Base-by-base conservation (phyloP, 2,888 invertebrate species). In the Biston stratarius region DNA sequence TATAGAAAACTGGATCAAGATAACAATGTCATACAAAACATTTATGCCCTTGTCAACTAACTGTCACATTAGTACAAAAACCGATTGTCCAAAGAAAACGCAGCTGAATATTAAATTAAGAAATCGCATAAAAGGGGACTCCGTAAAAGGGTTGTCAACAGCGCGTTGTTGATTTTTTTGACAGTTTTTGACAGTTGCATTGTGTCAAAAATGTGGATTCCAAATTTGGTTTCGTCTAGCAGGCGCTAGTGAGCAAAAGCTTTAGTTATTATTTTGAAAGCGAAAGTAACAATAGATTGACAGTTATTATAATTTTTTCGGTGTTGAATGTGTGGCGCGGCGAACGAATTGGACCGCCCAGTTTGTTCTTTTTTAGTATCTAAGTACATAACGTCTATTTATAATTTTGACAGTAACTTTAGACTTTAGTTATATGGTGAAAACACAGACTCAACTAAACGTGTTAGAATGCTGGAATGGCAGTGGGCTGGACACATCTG, bases 61-160 rank as follows among this genome's bases (percentile, higher is more conserved):
- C 83, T 86, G 92, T 92, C 93, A 92, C 83, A 88, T 91, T 90
- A 89, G 82, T 74, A 86, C 85, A 89, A 89, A 61, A 87, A 86
- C 82, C 79, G 81, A 84, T 87, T 80, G 78, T 74, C 76, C 76
- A 83, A 86, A 84, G 82, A 81, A 83, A 83, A 71, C 74, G 80
- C 87, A 87, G 88, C 87, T 88, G 88, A 86, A 86, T 84, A 83
- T 84, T 83, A 83, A 84, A 88, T 88, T 86, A 86, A 87, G 84
- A 84, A 83, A 77, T 83, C 76, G 70, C 74, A 74, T 68, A 53
- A 65, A 70, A 74, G 76, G 79, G 74, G 77, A 77, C 71, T 70
- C 64, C 67, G 65, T 67, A 80, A 87, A 91, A 88, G 87, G 88
- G 87, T 86, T 85, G 79, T 78, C 80, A 82, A 86, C 83, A 79